Percentiles rank a stretch among this genome's conserved stretches.
phyloP scores from a whole-genome alignment of 1,140 invertebrate species.

The Potamilus streckersoni region DNA sequence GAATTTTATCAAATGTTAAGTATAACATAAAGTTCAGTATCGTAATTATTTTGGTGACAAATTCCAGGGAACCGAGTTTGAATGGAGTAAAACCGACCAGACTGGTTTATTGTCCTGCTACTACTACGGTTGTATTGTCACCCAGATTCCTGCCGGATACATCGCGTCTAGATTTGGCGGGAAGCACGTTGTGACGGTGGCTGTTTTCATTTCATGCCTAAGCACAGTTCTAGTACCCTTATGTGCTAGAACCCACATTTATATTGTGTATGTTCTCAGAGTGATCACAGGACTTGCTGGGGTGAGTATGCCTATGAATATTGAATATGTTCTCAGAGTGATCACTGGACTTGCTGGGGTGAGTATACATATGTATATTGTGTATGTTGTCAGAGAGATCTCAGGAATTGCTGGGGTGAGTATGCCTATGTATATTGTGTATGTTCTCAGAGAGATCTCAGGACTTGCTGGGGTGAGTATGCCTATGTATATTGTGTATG shows the following conservation, averaged over 20 bases:
- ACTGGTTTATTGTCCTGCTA: constrained; percentile 86
- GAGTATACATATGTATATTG: background rate
- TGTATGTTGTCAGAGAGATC: constrained; percentile 7
- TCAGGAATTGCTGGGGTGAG: constrained; percentile 19
- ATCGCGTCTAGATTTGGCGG: constrained; percentile 72
- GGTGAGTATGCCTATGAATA: background rate
- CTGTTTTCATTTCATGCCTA: constrained; percentile 21
- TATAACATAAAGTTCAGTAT: no score
- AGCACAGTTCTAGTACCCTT: constrained; percentile 19
- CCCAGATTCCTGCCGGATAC: constrained; percentile 83
- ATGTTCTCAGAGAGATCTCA: constrained; percentile 7
- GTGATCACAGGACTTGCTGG: constrained; percentile 15
- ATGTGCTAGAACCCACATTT: constrained; percentile 4
- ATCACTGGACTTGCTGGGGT: constrained; percentile 16
- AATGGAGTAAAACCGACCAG: constrained; percentile 73
- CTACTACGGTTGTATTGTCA: constrained; percentile 80
- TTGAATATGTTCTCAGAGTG: constrained; percentile 11
- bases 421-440: background rate
- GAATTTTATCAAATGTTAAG: no score
- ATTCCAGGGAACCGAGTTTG: constrained; percentile 8
- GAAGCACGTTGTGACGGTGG: constrained; percentile 42
- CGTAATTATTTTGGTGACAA: no score
- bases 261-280: constrained; percentile 11
- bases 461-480: constrained; percentile 19
- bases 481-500: no score